Conservation (phyloP, 2,113 vertebrate genomes). For the Cyanoliseus patagonus region DNA sequence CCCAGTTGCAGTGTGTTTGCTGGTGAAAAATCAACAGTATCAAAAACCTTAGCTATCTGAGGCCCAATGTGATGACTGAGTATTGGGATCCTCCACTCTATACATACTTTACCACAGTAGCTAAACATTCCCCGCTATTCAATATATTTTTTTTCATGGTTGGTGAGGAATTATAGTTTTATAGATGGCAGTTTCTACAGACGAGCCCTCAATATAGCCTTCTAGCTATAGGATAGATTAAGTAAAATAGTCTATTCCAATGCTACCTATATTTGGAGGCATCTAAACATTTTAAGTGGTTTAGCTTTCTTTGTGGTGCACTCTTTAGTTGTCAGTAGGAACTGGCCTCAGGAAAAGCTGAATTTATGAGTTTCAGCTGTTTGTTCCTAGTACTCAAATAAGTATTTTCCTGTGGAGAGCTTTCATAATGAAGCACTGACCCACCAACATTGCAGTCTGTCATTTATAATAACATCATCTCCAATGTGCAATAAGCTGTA, state of each 20-base stretch:
- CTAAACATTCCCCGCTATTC: neutral
- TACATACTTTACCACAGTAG: neutral
- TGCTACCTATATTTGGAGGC: neutral
- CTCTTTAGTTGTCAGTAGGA: neutral
- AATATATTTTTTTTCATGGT: neutral
- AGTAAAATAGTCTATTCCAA: neutral
- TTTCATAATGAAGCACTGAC: neutral
- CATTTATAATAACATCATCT: neutral
- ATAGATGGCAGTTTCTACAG: neutral
- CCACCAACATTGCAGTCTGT: neutral
- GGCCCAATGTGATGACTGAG: neutral
- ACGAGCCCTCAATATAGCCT: neutral
- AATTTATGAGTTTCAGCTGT: accelerated
- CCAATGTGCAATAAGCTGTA: neutral
- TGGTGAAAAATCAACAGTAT: neutral
- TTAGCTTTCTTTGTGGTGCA: neutral
- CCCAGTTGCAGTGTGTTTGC: neutral
- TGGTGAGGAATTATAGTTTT: neutral
- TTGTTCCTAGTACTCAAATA: neutral
- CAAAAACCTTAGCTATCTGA: neutral
- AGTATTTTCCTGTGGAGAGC: neutral
- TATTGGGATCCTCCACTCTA: neutral
- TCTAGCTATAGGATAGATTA: neutral
- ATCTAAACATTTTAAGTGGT: neutral
- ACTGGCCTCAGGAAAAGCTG: neutral